A percentile compares a stretch with the other conserved stretches of the same genome.
phyloP scores from a whole-genome alignment of 1,140 invertebrate species.

The Musca vetustissima region DNA sequence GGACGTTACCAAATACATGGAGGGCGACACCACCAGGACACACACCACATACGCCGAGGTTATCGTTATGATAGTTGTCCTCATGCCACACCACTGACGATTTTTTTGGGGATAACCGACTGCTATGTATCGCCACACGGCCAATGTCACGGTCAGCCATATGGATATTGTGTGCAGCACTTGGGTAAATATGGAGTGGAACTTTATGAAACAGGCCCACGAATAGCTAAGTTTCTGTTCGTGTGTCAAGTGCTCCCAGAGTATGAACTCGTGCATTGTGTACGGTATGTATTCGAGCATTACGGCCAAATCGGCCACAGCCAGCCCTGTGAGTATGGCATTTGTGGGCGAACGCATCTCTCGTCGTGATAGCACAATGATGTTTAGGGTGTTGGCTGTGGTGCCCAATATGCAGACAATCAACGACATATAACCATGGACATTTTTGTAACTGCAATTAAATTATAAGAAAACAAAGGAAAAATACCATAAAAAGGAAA shows the following conservation, averaged over 20 bases:
- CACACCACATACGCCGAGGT: conserved; percentile 78
- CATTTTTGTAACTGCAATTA: conserved; percentile 44
- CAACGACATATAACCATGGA: conserved; percentile 53
- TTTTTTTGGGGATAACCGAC: conserved; percentile 79
- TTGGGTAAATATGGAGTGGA: conserved; percentile 81
- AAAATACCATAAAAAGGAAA: background rate
- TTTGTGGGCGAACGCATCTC: conserved; percentile 88
- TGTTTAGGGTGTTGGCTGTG: conserved; percentile 90
- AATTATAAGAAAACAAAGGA: conserved; percentile 1
- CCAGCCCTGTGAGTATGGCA: conserved; percentile 85
- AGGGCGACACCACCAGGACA: conserved; percentile 77
- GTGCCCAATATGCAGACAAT: conserved; percentile 88
- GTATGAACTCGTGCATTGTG: conserved; percentile 76
- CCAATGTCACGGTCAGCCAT: conserved; percentile 86
- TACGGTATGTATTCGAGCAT: conserved; percentile 94
- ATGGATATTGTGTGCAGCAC: conserved; percentile 92
- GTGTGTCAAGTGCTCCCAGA: conserved; percentile 44
- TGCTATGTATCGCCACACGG: conserved; percentile 91
- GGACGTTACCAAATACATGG: conserved; percentile 74
- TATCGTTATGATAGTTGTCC: conserved; percentile 72
- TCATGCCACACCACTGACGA: conserved; percentile 75
- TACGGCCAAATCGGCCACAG: conserved; percentile 86
- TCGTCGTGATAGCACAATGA: conserved; percentile 86
- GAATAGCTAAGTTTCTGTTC: conserved; percentile 65
- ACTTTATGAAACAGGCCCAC: conserved; percentile 79